Base-by-base conservation (phyloP, 1,140 invertebrate genomes). In the Lithobius niger region DNA sequence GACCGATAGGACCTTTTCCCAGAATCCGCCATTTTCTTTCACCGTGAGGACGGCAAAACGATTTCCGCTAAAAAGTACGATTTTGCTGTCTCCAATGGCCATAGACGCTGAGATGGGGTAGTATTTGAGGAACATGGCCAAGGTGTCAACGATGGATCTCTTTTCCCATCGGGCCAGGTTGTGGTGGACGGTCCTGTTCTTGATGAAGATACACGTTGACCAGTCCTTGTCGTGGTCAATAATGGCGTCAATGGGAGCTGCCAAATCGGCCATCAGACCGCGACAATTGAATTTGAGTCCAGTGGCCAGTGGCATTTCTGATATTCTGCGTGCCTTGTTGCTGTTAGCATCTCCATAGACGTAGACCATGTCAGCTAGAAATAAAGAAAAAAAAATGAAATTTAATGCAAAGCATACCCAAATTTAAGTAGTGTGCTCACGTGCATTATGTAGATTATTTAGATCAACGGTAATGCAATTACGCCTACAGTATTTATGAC, bases 161-260 rank as follows among this genome's bases (percentile, higher is more conserved):
- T 55, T 55, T 24, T 55, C 54, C 54, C 54, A 55, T 31, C 54
- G 10, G 18, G 54, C 54, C 43, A 55, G 22, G 44, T 55, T 55
- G 54, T 55, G 54, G 24, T 55, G 54, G 44, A 55, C 54, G 6
- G 54, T 55, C 18, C 54, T 22, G 24, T 25, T 40, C 31, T 55
- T 55, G 44, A 55, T 55, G 54, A 55, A 55, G 54, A 55, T 55
- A 42, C 54, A 55, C 3, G 54, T 55, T 2, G 54, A 55, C 54
- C 54, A 55, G 45, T 55, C 54, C 18, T 55, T 55, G 45, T 55
- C 54, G 45, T 55, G 54, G 45, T 55, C 54, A 24, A 55, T 27
- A 45, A 55, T 55, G 44, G 54, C 44, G 45, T 55, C 54, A 21
- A 55, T 55, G 2, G 51, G 54, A 10, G 54, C 21, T 19, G 54